Evolutionary conservation across 2,888 invertebrate species (phyloP).

Genomic region (Tetragonula carbonaria): DNA sequence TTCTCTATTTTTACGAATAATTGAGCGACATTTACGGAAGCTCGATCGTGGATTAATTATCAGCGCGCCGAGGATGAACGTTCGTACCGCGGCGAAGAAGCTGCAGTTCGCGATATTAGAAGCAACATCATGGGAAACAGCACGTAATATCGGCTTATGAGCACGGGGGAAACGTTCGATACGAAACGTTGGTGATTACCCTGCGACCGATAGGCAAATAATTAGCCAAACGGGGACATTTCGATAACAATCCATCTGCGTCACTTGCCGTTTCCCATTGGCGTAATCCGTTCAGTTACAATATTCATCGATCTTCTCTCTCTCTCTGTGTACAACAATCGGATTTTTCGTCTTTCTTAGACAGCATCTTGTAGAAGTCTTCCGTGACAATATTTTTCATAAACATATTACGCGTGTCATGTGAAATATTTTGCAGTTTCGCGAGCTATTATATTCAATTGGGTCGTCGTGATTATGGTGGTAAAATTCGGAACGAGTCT

Average conservation of each 20-base stretch:
- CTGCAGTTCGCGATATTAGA: not conserved
- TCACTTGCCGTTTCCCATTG: constrained; percentile 19
- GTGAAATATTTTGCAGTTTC: not conserved
- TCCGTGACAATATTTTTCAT: not conserved
- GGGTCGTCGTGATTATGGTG: too few relatives aligned
- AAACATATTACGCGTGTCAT: not conserved
- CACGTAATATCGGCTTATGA: constrained; percentile 29
- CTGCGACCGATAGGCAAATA: constrained; percentile 52
- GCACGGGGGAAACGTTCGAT: not conserved
- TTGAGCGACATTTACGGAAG: not conserved
- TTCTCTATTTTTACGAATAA: too few relatives aligned
- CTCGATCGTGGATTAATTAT: constrained; percentile 13
- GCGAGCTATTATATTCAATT: too few relatives aligned
- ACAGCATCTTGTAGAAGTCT: not conserved
- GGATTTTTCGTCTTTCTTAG: not conserved
- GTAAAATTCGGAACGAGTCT: too few relatives aligned
- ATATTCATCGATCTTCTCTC: constrained; percentile 16
- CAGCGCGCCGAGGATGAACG: not conserved
- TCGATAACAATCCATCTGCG: constrained; percentile 48
- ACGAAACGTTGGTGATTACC: constrained; percentile 37
- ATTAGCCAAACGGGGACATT: constrained; percentile 36
- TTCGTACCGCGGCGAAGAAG: not conserved
- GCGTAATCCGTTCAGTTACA: not conserved
- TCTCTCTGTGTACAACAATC: not conserved
- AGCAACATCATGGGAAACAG: not conserved